A percentile compares a stretch with the other conserved stretches of the same genome.
These are phyloP conservation scores for Calliscelio sp. DNA, from an alignment of 2,888 invertebrate species.

Conservation along the genomic window DNA sequence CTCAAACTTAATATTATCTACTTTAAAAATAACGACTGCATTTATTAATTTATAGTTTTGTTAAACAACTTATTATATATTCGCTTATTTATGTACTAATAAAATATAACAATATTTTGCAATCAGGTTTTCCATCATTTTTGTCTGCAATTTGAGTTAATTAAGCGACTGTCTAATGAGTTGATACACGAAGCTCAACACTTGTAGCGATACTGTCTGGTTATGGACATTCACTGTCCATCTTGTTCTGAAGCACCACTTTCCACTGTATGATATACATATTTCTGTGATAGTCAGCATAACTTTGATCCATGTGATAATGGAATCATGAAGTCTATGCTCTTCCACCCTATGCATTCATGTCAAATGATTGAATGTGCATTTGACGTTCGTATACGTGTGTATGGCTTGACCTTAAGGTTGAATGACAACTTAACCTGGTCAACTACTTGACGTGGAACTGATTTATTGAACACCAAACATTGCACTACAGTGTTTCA, in stretches of 20 bases:
- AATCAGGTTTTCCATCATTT: no score
- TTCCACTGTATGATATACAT: conserved; percentile 48
- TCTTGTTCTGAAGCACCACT: conserved; percentile 47
- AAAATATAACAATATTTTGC: no score
- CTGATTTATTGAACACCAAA: conserved; percentile 38
- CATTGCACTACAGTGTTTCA: conserved; percentile 13
- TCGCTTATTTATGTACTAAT: no score
- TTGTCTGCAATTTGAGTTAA: conserved; percentile 10
- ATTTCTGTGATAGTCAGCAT: conserved; percentile 60
- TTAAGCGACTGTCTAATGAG: conserved; percentile 3
- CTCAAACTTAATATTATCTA: no score
- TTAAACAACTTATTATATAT: no score
- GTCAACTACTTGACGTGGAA: conserved; percentile 18
- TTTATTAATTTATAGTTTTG: no score
- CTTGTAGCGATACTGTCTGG: conserved; percentile 25
- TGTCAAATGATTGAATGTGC: conserved; percentile 53
- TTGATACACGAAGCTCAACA: conserved; percentile 13
- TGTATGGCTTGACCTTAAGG: conserved; percentile 34
- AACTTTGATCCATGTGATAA: conserved; percentile 64
- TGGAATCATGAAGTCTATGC: conserved; percentile 61
- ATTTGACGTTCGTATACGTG: conserved; percentile 39
- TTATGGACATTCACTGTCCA: conserved; percentile 51
- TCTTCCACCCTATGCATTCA: conserved; percentile 42
- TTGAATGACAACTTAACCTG: conserved; percentile 49
- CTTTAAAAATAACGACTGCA: no score